These are phyloP conservation scores for Phaonia tiefii DNA, from an alignment of 2,888 invertebrate species.

Conservation along the genomic window DNA sequence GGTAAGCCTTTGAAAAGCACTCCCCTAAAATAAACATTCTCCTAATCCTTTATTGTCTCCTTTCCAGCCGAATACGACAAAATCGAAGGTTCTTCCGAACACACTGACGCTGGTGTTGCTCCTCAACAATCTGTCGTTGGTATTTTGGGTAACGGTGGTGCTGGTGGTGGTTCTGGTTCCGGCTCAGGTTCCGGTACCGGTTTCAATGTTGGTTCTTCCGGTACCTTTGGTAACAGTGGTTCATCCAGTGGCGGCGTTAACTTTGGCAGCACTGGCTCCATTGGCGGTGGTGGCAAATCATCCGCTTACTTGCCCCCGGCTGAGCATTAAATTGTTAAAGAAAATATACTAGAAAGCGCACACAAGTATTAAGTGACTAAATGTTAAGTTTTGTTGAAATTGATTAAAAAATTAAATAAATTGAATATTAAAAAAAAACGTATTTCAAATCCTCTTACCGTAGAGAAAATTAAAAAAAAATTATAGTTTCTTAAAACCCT, in stretches of 20 bases:
- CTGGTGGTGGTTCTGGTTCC: constrained; percentile 14
- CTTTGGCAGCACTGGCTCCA: constrained; percentile 67
- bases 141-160: constrained; percentile 48
- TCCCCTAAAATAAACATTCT: background rate
- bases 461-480: no score
- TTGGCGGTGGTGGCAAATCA: constrained; percentile 63
- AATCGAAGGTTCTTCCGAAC: constrained; percentile 77
- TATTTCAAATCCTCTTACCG: no score
- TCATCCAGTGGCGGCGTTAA: constrained; percentile 64
- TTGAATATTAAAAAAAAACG: no score
- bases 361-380: no score
- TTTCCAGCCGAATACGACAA: constrained; percentile 73
- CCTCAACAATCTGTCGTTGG: constrained; percentile 71
- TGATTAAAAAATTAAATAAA: no score
- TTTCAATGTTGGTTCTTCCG: constrained; percentile 47
- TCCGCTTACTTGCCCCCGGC: constrained; percentile 61
- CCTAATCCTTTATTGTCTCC: constrained; percentile 46
- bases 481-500: no score
- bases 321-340: constrained; percentile 19
- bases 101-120: constrained; percentile 70
- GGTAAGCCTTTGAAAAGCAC: constrained; percentile 69
- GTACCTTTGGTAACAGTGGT: constrained; percentile 67
- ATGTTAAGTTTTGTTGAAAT: no score
- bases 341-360: no score
- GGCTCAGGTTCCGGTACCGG: constrained; percentile 12